Base-by-base conservation (phyloP, 1,140 invertebrate species). In the Neotoxoptera formosana region DNA sequence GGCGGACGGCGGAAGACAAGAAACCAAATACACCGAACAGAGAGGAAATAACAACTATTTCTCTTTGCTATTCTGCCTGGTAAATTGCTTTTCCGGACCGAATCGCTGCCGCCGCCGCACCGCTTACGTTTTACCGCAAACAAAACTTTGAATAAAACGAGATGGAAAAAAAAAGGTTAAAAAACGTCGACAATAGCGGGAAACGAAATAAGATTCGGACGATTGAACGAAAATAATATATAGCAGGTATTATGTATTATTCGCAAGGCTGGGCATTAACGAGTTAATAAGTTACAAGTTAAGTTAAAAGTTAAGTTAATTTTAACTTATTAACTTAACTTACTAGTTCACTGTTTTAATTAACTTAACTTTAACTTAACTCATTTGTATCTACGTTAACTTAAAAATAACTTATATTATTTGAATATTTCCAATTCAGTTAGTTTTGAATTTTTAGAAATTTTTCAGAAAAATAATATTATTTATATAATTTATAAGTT, bases 31-130 rank as follows among this genome's bases (percentile, higher is more conserved):
- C 60, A 20, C 11, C n/a, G 14, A 76, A 76, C 30, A n/a, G 60
- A 41, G 36, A 36, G 81, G 81, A 83, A 83, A 83, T 36, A 83
- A 83, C 36, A 83, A 41, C 81, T 83, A 83, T 83, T 83, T 83
- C 21, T 83, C 81, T 83, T 36, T 2, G 36, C 34, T 83, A 41
- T 76, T 76, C 81, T 83, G 41, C 21, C 9, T 21, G 81, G 34
- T 41, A 83, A 83, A 83, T 83, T 83, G 81, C 34, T 83, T 83
- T 83, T 83, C 81, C 34, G 81, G 81, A 23, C 21, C 20, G 36
- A 7, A 83, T 83, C 34, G 34, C 34, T 83, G n/a, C 1, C 67
- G 11, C 8, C 34, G 34, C 81, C 36, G 2, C 21, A 41, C 36
- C 7, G n/a, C 41, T 41, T 83, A 83, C 81, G 36, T 41, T 83